These are phyloP conservation scores for Pyrgilauda ruficollis DNA, from an alignment of 2,113 vertebrate species.

Conservation along the genomic window DNA sequence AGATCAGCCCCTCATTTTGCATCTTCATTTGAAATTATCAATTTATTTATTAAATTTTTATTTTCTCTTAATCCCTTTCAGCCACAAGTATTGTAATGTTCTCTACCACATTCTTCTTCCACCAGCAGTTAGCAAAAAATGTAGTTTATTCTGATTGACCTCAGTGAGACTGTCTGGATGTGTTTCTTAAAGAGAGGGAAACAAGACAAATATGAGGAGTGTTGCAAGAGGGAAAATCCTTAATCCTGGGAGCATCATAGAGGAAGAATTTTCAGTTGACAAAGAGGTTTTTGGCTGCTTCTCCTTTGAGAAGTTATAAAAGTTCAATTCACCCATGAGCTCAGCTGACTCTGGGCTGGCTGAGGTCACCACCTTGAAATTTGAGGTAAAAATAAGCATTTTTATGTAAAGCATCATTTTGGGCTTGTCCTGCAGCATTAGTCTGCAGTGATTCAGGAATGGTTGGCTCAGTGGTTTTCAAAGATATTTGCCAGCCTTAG, in stretches of 20 bases:
- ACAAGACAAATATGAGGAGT: neutral
- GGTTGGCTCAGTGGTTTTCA: neutral
- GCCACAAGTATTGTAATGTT: neutral
- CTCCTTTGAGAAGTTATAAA: neutral
- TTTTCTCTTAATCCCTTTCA: neutral
- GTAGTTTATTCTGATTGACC: neutral
- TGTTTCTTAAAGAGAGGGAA: neutral
- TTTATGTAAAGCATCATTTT: neutral
- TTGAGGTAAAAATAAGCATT: neutral
- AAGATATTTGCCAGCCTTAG: rapidly evolving
- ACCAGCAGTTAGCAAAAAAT: neutral
- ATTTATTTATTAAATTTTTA: neutral
- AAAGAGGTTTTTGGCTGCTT: neutral
- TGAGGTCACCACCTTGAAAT: neutral
- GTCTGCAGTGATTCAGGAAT: neutral
- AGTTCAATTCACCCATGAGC: neutral
- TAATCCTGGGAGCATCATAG: neutral
- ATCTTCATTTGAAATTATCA: neutral
- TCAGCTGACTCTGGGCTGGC: neutral
- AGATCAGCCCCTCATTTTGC: neutral
- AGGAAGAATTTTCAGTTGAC: neutral
- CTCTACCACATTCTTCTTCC: neutral
- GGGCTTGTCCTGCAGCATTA: neutral
- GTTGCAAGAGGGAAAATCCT: neutral
- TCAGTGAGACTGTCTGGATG: neutral